A percentile compares a stretch with the other conserved stretches of the same genome.
Conservation (phyloP, 35 echinoderm and acorn worm species). For the Ophioderma brevispina region DNA sequence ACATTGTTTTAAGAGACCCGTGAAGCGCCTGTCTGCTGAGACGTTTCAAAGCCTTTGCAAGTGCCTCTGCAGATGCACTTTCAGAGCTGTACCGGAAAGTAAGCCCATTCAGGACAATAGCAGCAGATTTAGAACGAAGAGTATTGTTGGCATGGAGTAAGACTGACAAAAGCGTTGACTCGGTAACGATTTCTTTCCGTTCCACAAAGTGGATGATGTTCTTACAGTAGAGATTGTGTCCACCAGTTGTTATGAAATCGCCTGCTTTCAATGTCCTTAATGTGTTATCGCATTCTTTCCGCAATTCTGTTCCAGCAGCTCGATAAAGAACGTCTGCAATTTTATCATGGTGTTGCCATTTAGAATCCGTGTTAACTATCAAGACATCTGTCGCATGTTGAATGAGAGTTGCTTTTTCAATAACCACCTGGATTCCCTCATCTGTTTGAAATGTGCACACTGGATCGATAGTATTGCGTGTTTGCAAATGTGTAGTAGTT, state of each 20-base stretch:
- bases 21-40: not conserved
- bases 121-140: too few relatives aligned
- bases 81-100: too few relatives aligned
- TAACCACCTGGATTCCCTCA: not conserved
- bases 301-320: not conserved
- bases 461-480: too few relatives aligned
- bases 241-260: not conserved
- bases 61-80: not conserved
- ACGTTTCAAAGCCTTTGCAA: not conserved
- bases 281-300: not conserved
- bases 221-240: not conserved
- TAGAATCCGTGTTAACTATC: not conserved
- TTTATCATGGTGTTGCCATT: not conserved
- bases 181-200: too few relatives aligned
- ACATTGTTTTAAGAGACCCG: not conserved
- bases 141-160: too few relatives aligned
- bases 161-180: too few relatives aligned
- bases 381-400: not conserved
- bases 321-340: not conserved
- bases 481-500: too few relatives aligned
- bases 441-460: not conserved
- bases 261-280: not conserved
- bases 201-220: not conserved
- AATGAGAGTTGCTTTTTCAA: not conserved
- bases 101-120: too few relatives aligned